These are phyloP conservation scores for Helogale parvula DNA, from an alignment of 2,113 vertebrate genomes.

Conservation along the genomic window DNA sequence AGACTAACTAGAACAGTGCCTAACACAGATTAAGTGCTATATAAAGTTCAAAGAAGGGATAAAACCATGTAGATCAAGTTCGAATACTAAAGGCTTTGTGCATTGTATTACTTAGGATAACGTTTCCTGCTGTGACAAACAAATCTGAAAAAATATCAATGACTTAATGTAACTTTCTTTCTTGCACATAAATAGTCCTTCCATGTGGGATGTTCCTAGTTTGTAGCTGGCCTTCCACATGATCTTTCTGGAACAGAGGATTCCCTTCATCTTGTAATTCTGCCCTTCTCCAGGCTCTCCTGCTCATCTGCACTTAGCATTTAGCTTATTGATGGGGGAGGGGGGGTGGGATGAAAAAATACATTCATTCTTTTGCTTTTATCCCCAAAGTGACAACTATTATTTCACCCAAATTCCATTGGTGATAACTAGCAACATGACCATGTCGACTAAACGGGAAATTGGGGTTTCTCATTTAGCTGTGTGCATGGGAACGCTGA, in stretches of 20 bases:
- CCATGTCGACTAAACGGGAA: background rate
- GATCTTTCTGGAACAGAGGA: background rate
- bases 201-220: background rate
- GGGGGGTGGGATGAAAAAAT: background rate
- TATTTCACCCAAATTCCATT: background rate
- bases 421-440: background rate
- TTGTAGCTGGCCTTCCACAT: background rate
- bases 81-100: background rate
- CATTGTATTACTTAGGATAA: background rate
- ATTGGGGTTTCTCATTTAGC: background rate
- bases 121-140: background rate
- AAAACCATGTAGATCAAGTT: background rate
- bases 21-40: background rate
- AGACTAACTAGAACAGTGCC: background rate
- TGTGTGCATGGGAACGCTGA: background rate
- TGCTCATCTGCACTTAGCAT: background rate
- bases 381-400: background rate
- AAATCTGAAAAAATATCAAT: background rate
- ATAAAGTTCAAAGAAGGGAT: background rate
- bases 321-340: background rate
- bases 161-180: background rate
- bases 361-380: background rate
- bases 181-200: background rate
- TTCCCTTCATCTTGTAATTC: background rate
- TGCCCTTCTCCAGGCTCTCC: background rate